Evolutionary conservation across 2,797 vertebrate genomes (phyloP).

Genomic region (Pangasius djambal): DNA sequence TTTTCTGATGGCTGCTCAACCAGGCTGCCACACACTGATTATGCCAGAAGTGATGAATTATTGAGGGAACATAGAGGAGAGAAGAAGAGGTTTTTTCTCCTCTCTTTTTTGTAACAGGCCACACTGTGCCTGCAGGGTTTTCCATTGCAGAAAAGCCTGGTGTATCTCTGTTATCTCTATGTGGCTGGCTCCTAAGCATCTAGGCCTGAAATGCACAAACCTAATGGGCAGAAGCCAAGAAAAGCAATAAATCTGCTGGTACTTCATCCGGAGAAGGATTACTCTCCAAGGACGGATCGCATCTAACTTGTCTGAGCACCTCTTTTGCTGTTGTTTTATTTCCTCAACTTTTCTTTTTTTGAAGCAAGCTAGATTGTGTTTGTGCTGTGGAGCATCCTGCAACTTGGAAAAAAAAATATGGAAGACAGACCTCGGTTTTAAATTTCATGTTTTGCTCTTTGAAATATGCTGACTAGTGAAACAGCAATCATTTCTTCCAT

Average conservation of each 20-base stretch:
- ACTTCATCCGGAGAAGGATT: conserved; percentile 48
- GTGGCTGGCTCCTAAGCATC: conserved; percentile 2
- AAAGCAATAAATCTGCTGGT: conserved; percentile 51
- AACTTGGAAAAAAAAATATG: not conserved
- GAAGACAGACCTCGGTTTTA: not conserved
- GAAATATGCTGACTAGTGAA: not conserved
- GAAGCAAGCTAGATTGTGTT: not conserved
- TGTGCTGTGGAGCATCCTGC: not conserved
- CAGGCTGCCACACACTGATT: conserved; percentile 32
- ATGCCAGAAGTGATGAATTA: conserved; percentile 46
- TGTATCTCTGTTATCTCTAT: conserved; percentile 14
- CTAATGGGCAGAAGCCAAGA: conserved; percentile 42
- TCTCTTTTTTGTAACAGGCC: conserved; percentile 23
- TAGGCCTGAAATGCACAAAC: conserved; percentile 38
- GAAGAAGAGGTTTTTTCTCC: not conserved
- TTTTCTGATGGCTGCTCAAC: conserved; percentile 9
- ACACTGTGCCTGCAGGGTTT: conserved; percentile 12
- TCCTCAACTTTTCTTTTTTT: not conserved
- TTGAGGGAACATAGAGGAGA: conserved; percentile 32
- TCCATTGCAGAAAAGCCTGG: conserved; percentile 9
- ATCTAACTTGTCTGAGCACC: conserved; percentile 35
- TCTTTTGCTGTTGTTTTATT: conserved; percentile 37
- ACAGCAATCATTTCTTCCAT: not conserved
- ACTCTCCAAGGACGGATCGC: conserved; percentile 30
- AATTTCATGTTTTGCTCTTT: not conserved